phyloP scores from a whole-genome alignment of 2,113 vertebrate genomes.

The Passerina amoena region DNA sequence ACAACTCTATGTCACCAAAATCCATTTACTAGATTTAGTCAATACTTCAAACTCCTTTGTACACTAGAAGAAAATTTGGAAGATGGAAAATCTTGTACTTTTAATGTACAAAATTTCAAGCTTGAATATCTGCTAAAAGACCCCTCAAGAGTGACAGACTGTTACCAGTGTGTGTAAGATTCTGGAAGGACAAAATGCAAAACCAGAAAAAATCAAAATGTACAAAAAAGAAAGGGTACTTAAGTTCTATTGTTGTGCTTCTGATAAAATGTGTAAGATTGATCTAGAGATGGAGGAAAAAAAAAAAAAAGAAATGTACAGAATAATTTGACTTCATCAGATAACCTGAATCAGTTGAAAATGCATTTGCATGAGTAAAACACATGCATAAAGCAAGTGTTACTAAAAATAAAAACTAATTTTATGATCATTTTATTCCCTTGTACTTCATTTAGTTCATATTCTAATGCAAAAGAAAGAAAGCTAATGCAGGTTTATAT shows the following conservation, averaged over 20 bases:
- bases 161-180: background rate
- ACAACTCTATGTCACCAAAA: background rate
- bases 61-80: background rate
- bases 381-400: background rate
- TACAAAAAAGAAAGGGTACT: background rate
- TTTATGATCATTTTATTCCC: background rate
- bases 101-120: background rate
- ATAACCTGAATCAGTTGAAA: background rate
- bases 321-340: background rate
- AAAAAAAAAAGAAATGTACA: background rate
- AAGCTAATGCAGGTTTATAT: background rate
- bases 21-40: background rate
- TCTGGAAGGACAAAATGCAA: background rate
- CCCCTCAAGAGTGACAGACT: background rate
- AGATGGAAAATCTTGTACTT: background rate
- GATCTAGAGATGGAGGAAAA: background rate
- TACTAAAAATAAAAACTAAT: background rate
- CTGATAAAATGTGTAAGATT: background rate
- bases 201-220: background rate
- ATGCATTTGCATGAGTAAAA: background rate
- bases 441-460: background rate
- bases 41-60: background rate
- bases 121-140: background rate
- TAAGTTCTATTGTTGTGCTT: background rate
- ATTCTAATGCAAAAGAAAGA: background rate